Conservation (phyloP, 2,113 vertebrate genomes). For the Penelope pileata region DNA sequence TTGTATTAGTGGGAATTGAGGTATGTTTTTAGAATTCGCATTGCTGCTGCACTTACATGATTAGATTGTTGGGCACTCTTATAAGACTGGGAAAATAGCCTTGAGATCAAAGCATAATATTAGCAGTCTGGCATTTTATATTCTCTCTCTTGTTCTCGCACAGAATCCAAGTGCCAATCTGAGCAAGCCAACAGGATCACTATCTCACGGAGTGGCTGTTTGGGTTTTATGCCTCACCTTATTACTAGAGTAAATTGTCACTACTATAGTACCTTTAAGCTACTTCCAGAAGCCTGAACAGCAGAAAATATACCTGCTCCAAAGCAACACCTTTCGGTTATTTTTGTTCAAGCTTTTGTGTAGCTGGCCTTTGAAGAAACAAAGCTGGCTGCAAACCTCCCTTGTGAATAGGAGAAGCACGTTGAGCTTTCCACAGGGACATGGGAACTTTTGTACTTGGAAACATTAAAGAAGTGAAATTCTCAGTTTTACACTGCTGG, state of each 20-base stretch:
- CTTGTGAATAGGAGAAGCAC: not conserved
- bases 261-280: not conserved
- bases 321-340: not conserved
- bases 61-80: not conserved
- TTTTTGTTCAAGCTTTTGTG: not conserved
- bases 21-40: not conserved
- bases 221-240: not conserved
- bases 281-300: not conserved
- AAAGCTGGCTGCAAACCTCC: not conserved
- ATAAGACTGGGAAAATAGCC: not conserved
- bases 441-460: not conserved
- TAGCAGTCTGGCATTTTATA: not conserved
- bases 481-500: not conserved
- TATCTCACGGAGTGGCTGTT: not conserved
- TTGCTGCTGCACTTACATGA: too few species aligned
- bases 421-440: not conserved
- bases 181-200: not conserved
- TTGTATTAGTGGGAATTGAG: not conserved
- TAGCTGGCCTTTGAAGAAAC: not conserved
- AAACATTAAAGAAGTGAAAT: not conserved
- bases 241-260: not conserved
- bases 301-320: not conserved
- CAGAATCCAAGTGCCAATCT: not conserved
- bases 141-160: not conserved
- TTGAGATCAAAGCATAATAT: not conserved